Evolutionary conservation across 1,140 invertebrate genomes (phyloP).

Genomic region (Lucilia sericata): DNA sequence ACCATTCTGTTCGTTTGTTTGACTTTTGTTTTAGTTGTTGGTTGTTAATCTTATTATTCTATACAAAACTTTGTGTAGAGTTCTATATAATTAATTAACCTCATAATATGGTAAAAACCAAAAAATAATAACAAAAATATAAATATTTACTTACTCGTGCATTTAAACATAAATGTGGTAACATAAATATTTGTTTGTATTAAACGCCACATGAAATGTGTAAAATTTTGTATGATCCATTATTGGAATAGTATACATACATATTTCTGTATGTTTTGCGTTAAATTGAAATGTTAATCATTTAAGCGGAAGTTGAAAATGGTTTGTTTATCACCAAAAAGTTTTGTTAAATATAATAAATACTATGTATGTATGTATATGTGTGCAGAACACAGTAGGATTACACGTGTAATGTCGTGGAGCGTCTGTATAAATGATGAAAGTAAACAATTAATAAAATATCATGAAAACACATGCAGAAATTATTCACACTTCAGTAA

Average conservation of each 20-base stretch:
- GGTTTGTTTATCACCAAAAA: background rate
- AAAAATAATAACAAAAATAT: too few relatives aligned
- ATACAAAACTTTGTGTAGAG: background rate
- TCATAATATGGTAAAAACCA: background rate
- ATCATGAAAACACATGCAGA: background rate
- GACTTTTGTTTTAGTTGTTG: background rate
- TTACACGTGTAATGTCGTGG: background rate
- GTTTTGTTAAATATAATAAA: background rate
- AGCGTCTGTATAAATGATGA: background rate
- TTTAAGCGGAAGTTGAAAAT: constrained; percentile 8
- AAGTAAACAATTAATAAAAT: constrained; percentile 13
- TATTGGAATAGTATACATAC: too few relatives aligned
- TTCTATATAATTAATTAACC: background rate
- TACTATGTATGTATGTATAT: background rate
- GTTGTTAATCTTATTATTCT: background rate
- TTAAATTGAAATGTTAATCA: constrained; percentile 23
- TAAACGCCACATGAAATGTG: background rate
- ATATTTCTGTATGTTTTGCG: background rate
- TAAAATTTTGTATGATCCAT: too few relatives aligned
- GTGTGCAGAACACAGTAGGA: background rate
- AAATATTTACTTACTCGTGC: too few relatives aligned
- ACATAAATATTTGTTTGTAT: background rate
- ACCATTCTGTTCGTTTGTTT: background rate
- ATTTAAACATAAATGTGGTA: background rate
- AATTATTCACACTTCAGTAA: background rate